These are phyloP conservation scores for Protonemura montana DNA, from an alignment of 2,888 invertebrate genomes.

Conservation along the genomic window DNA sequence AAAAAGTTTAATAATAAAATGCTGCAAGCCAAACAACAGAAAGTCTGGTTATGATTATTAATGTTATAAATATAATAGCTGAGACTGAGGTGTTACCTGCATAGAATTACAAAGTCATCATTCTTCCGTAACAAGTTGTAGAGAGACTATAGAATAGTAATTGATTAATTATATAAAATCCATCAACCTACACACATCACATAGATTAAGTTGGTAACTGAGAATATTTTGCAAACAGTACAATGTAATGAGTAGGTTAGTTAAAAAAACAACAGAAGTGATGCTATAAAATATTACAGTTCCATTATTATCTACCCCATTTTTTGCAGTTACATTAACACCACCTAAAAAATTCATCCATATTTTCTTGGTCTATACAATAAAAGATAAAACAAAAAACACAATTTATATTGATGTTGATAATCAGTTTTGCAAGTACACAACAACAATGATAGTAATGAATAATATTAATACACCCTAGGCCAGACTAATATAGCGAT, in stretches of 20 bases:
- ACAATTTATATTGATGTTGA: background rate
- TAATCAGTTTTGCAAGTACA: background rate
- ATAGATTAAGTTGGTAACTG: constrained; percentile 38
- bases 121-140: constrained; percentile 15
- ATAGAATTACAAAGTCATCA: background rate
- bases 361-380: background rate
- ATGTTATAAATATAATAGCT: constrained; percentile 12
- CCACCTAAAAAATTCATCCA: background rate
- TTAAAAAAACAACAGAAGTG: background rate
- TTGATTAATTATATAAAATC: constrained; percentile 33
- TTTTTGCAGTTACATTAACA: background rate
- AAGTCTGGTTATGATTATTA: background rate
- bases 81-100: background rate
- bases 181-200: constrained; percentile 37
- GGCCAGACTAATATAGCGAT: background rate
- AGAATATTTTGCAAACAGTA: constrained; percentile 39
- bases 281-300: background rate
- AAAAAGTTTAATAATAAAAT: background rate
- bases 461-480: constrained; percentile 26
- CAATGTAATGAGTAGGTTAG: background rate
- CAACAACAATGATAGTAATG: background rate
- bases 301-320: background rate
- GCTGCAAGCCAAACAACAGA: background rate
- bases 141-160: constrained; percentile 33
- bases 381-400: background rate